phyloP scores from a whole-genome alignment of 2,113 vertebrate species.

The Morphnarchus princeps region DNA sequence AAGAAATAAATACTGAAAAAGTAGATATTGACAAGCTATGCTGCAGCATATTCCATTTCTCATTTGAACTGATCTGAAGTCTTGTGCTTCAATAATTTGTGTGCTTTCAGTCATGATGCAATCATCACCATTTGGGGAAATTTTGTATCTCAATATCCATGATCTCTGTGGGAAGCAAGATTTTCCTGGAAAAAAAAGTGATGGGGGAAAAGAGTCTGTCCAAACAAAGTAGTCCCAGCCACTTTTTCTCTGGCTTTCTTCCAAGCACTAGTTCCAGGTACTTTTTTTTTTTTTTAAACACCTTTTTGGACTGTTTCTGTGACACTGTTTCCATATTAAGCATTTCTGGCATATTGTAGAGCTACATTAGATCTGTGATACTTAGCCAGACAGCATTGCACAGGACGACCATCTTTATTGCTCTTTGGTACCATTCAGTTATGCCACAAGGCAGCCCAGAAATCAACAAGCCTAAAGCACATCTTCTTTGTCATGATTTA shows the following conservation, averaged over 20 bases:
- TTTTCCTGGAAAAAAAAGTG: background rate
- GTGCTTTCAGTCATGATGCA: accelerated
- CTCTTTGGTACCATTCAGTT: background rate
- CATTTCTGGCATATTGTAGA: background rate
- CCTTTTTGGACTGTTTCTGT: background rate
- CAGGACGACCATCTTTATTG: background rate
- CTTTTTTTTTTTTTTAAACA: background rate
- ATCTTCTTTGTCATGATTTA: background rate
- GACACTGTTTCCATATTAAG: background rate
- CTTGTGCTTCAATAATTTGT: accelerated
- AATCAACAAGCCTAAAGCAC: background rate
- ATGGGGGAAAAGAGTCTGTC: background rate
- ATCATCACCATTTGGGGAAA: background rate
- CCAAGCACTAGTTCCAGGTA: background rate
- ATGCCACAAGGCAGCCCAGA: background rate
- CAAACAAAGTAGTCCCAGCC: too few relatives aligned
- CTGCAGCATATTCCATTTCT: background rate
- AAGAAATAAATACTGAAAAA: background rate
- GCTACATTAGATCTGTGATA: background rate
- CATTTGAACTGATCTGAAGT: background rate
- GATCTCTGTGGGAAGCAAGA: background rate
- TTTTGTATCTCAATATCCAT: background rate
- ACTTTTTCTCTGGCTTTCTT: background rate
- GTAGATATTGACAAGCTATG: background rate
- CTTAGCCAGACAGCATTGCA: background rate